A percentile compares a stretch with the other conserved stretches of the same genome.
phyloP scores from a whole-genome alignment of 1,140 invertebrate genomes.

The Drosophila mayri region DNA sequence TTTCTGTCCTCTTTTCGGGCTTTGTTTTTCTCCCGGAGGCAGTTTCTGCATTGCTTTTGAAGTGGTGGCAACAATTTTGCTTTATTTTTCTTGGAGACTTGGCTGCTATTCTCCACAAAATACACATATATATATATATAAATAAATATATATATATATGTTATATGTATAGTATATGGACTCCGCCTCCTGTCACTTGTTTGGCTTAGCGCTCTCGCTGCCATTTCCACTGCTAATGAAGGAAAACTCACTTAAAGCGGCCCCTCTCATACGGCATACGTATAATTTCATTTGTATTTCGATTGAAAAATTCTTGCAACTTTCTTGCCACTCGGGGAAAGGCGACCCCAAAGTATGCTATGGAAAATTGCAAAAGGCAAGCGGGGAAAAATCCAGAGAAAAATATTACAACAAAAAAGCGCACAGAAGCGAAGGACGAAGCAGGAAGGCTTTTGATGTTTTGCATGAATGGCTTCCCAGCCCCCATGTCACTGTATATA shows the following conservation, averaged over 20 bases:
- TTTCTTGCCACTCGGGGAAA: conserved; percentile 9
- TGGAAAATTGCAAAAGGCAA: conserved; percentile 51
- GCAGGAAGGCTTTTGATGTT: conserved; percentile 68
- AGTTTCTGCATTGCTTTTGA: conserved; percentile 51
- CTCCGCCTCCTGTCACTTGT: conserved; percentile 23
- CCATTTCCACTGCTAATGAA: conserved; percentile 57
- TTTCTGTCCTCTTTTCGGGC: conserved; percentile 4
- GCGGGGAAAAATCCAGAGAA: background rate
- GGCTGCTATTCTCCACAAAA: background rate
- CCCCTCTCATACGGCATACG: conserved; percentile 16
- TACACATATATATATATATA: background rate
- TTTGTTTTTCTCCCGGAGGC: conserved; percentile 18
- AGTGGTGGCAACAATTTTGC: conserved; percentile 45
- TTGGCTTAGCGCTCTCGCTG: conserved; percentile 14
- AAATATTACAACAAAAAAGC: conserved; percentile 1
- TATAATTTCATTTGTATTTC: conserved; percentile 75
- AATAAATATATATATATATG: conserved; percentile 1
- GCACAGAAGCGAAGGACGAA: conserved; percentile 3
- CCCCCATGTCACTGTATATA: conserved; percentile 8
- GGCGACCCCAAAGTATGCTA: conserved; percentile 51
- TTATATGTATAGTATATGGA: conserved; percentile 3
- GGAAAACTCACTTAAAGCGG: conserved; percentile 49
- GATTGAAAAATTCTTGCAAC: conserved; percentile 60
- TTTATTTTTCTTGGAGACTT: conserved; percentile 13
- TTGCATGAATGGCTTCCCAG: conserved; percentile 70